A percentile compares a stretch with the other conserved stretches of the same genome.
phyloP scores from a whole-genome alignment of 2,797 vertebrate genomes.

The Onychomys leucogaster region DNA sequence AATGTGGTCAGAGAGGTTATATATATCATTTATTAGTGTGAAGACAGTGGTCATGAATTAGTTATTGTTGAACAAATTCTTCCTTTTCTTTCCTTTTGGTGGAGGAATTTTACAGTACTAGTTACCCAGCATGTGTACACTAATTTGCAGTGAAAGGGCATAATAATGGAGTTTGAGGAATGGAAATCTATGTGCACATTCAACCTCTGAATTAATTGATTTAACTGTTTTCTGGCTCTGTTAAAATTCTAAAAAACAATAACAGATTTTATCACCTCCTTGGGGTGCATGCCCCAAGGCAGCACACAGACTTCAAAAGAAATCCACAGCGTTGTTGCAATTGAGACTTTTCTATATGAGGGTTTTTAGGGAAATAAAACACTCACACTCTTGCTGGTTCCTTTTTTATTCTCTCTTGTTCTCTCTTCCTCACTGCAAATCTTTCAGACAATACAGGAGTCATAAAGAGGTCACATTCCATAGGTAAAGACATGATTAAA shows the following conservation, averaged over 20 bases:
- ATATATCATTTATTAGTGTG: background rate
- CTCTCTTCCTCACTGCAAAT: no score
- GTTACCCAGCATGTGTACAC: background rate
- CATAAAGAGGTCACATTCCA: no score
- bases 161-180: background rate
- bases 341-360: no score
- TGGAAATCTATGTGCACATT: background rate
- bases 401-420: no score
- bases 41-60: background rate
- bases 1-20: background rate
- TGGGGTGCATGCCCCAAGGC: no score
- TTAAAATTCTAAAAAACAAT: slow-evolving; percentile 17
- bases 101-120: slow-evolving; percentile 37
- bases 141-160: background rate
- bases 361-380: no score
- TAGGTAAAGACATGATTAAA: no score
- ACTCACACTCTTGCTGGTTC: no score
- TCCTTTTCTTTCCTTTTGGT: background rate
- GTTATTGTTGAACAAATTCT: background rate
- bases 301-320: no score
- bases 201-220: slow-evolving; percentile 12
- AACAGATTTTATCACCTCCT: background rate
- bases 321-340: no score
- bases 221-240: slow-evolving; percentile 20
- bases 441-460: no score